A percentile compares a stretch with the other conserved stretches of the same genome.
Conservation (phyloP, 2,797 vertebrate species). For the Epinephelus coioides region DNA sequence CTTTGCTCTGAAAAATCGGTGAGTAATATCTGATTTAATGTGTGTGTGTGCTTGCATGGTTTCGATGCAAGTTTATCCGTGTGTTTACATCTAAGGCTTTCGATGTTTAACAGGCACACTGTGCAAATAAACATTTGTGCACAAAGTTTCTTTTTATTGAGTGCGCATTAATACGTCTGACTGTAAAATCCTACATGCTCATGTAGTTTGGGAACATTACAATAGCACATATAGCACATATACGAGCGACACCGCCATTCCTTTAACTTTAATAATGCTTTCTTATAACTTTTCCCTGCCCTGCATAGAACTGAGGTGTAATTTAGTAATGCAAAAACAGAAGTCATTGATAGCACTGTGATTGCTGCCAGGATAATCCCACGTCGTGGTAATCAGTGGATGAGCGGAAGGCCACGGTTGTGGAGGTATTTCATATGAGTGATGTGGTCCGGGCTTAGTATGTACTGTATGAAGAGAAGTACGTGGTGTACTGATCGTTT, state of each 20-base stretch:
- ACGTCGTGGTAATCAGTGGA: conserved; percentile 43
- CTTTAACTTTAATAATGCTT: conserved; percentile 10
- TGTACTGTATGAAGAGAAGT: conserved; percentile 42
- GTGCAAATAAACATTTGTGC: conserved; percentile 39
- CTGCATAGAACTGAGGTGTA: not conserved
- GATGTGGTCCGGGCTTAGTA: conserved; percentile 57
- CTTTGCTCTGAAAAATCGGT: conserved; percentile 62
- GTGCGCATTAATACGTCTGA: conserved; percentile 18
- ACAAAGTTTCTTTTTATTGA: conserved; percentile 56
- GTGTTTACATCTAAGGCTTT: conserved; percentile 36
- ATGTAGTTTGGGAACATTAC: conserved; percentile 11
- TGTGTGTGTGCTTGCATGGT: not conserved
- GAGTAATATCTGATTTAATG: conserved; percentile 70
- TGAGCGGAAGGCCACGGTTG: conserved; percentile 63
- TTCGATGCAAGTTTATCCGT: conserved; percentile 18
- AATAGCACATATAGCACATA: not conserved
- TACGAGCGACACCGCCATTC: not conserved
- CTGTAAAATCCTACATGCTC: conserved; percentile 27
- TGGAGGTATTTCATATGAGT: conserved; percentile 69
- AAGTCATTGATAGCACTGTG: conserved; percentile 46
- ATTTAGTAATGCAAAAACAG: conserved; percentile 39
- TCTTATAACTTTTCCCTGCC: conserved; percentile 10
- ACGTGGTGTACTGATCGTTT: conserved; percentile 56
- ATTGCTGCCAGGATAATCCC: conserved; percentile 53
- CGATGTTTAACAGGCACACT: conserved; percentile 17